Conservation (phyloP, 92 coral and sea anemone species). For the Blastomussa wellsi region DNA sequence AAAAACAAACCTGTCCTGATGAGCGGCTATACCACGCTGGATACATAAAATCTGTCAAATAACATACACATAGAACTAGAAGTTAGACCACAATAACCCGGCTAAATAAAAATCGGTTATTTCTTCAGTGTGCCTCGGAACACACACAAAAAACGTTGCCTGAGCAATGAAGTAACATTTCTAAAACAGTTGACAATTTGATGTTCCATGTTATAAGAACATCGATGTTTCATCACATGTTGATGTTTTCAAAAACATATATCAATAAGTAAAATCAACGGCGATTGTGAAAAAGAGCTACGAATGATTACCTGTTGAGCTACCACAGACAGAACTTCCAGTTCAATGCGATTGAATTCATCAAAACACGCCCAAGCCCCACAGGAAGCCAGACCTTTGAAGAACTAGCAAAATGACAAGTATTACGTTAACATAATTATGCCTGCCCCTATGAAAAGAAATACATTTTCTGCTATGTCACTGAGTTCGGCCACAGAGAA, state of each 20-base stretch:
- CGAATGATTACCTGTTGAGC: conserved; percentile 86
- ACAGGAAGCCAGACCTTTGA: conserved; percentile 98
- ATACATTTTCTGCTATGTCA: too few species aligned
- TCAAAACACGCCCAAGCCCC: conserved; percentile 99
- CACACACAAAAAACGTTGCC: too few species aligned
- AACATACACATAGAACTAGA: neutral
- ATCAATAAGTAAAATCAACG: neutral
- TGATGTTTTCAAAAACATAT: neutral
- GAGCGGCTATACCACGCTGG: conserved; percentile 94
- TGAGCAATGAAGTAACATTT: too few species aligned
- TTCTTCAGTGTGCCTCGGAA: too few species aligned
- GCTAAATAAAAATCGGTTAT: too few species aligned
- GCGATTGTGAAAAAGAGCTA: neutral
- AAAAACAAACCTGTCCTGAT: conserved; percentile 86
- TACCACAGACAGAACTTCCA: conserved; percentile 97
- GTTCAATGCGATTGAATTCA: conserved; percentile 98
- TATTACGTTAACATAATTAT: too few species aligned
- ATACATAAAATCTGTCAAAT: conserved; percentile 80
- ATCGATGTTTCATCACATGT: too few species aligned
- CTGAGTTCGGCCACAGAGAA: too few species aligned
- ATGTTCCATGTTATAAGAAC: too few species aligned
- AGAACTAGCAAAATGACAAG: conserved; percentile 61
- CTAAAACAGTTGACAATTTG: too few species aligned
- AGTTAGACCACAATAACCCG: too few species aligned
- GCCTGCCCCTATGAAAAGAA: neutral